Percentiles rank a stretch among this genome's conserved stretches.
phyloP scores from a whole-genome alignment of 1,140 invertebrate genomes.

The Caenorhabditis latens region DNA sequence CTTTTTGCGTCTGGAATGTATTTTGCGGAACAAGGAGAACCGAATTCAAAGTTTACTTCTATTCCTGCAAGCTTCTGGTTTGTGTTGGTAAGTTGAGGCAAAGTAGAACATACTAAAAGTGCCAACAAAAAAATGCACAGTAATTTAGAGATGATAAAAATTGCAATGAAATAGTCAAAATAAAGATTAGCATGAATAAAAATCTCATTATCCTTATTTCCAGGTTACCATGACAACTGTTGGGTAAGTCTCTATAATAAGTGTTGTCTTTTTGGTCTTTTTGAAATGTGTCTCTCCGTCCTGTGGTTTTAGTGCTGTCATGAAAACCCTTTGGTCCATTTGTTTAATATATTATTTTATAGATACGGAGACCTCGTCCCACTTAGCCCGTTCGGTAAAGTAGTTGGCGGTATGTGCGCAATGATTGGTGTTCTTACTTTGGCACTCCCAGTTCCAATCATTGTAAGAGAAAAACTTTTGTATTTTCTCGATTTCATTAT shows the following conservation, averaged over 20 bases:
- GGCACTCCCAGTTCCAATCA: slow-evolving; percentile 91
- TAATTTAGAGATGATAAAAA: too few relatives aligned
- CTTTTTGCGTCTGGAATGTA: slow-evolving; percentile 98
- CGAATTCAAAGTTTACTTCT: slow-evolving; percentile 95
- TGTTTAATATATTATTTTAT: slow-evolving; percentile 57
- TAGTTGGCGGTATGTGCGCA: slow-evolving; percentile 89
- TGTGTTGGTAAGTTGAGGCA: slow-evolving; percentile 84
- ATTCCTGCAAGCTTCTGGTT: slow-evolving; percentile 99
- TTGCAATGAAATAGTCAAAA: too few relatives aligned
- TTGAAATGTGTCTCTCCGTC: neutral
- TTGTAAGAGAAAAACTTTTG: slow-evolving; percentile 85
- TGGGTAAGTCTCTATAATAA: slow-evolving; percentile 59
- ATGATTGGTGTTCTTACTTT: slow-evolving; percentile 91
- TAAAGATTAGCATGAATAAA: too few relatives aligned
- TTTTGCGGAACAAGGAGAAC: slow-evolving; percentile 96
- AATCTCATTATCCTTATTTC: slow-evolving; percentile 15
- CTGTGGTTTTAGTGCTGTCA: neutral
- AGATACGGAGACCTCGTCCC: slow-evolving; percentile 81
- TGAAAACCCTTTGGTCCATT: neutral
- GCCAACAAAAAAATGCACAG: neutral
- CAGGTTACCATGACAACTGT: slow-evolving; percentile 77
- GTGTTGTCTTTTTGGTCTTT: slow-evolving; percentile 25
- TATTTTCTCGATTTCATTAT: neutral
- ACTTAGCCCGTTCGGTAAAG: slow-evolving; percentile 86
- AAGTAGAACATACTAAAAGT: neutral